Evolutionary conservation across 2,113 vertebrate species (phyloP), one percentile per base, ranked within the genome.

Genomic region (Bubo scandiacus): DNA sequence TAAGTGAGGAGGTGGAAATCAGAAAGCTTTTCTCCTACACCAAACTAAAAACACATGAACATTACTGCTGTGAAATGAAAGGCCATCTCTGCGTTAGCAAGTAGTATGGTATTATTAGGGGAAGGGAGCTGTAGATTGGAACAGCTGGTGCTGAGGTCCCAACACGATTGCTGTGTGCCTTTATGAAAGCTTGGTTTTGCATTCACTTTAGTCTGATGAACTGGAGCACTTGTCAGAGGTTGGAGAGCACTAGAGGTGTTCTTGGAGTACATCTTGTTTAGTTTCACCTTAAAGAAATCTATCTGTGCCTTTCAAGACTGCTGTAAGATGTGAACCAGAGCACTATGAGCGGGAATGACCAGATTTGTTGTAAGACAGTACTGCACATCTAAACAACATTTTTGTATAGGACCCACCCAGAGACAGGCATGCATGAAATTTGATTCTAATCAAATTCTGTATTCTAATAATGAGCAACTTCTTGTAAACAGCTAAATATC

Each of bases 321-420:
- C 23, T 86, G 26, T 18, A 26, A 47, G 26, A 10, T 61, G 34
- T n/a, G 36, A 86, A 63, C 19, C 8, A 63, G 83, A 67, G 21
- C 4, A 11, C 5, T 38, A 0, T 7, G 26, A 70, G 49, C 1
- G 1, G 45, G 18, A 81, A 43, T 27, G 23, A 52, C 55, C 19
- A 61, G 22, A 32, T 77, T 73, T 52, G 4, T 55, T 62, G 15
- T 43, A 70, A 86, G 22, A 23, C 90, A 63, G 11, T 63, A 29
- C 25, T 88, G 32, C 22, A 72, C 7, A 14, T 34, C 12, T 42
- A 12, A 86, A 63, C 10, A 10, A 36, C 21, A 7, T 38, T 12
- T 18, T 20, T 68, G 16, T 0, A 0, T 7, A 43, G 34, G 51
- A 49, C 30, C 34, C 8, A 17, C 11, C 9, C 18, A 40, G 26